Base-by-base conservation (phyloP, 1,140 invertebrate species). In the Prorops nasuta region DNA sequence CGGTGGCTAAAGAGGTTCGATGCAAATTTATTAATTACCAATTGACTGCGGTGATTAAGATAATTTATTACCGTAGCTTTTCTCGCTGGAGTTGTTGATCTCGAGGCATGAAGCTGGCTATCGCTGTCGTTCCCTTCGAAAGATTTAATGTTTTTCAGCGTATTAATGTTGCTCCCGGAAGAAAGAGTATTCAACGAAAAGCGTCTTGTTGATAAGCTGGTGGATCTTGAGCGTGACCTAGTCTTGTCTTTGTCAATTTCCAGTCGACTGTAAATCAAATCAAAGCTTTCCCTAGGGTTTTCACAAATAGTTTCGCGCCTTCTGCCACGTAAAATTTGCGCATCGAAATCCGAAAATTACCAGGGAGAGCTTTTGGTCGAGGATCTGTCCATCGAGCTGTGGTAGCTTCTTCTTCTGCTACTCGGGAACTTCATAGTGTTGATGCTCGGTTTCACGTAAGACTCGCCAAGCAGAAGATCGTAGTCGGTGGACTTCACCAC, bases 201-300 rank as follows among this genome's bases (percentile, higher is more conserved):
- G 16, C 49, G 35, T 28, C 14, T 32, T 16, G 47, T 49, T 0
- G 66, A 46, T 17, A 58, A 54, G 57, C 62, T 68, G 0, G 64
- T 57, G 2, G 69, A 72, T 54, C 63, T 67, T 4, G 71, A 60
- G 28, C 65, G 57, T 22, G 48, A 40, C 36, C 56, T 52, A 14
- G 40, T 18, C 14, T 51, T 36, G 22, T 41, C 59, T 15, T 47
- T 56, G 1, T 16, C n/a, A 14, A 24, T 55, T 35, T 52, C 42
- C 3, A 35, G 14, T 16, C 46, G 35, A 36, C 34, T 48, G 20
- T 1, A 34, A 18, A 46, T 43, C n/a, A n/a, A 46, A 43, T 34
- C 10, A 43, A 22, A 20, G 20, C 18, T 18, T 10, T 34, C 3
- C n/a, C 24, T 44, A 24, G 21, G 18, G 17, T 14, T 10, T 15